Percentiles rank a stretch among this genome's conserved stretches.
Conservation (phyloP, 2,113 vertebrate genomes). For the Pyrgilauda ruficollis region DNA sequence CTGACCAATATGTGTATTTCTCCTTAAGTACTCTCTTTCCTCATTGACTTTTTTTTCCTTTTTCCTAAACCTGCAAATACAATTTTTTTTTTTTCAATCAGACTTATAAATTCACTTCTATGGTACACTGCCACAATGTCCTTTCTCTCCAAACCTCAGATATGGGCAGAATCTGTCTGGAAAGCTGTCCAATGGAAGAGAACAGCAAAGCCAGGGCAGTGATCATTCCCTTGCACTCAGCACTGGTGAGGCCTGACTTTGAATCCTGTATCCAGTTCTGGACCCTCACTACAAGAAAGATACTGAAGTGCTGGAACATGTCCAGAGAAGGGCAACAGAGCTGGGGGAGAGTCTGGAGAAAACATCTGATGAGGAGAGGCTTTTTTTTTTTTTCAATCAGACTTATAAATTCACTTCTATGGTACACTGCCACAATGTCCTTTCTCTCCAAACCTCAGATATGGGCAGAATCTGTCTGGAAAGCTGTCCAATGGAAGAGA, state of each 20-base stretch:
- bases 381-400: neutral
- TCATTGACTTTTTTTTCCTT: neutral
- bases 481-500: neutral
- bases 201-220: neutral
- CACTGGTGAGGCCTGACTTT: neutral
- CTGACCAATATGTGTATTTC: neutral
- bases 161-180: neutral
- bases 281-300: neutral
- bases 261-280: neutral
- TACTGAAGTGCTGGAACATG: rapidly evolving
- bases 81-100: neutral
- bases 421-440: neutral
- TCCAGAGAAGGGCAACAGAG: neutral
- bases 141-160: neutral
- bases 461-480: neutral
- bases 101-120: neutral
- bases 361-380: neutral
- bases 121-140: neutral
- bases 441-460: neutral
- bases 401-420: neutral
- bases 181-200: neutral
- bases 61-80: neutral
- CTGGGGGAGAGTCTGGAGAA: neutral
- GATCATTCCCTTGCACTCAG: neutral
- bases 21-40: neutral